Conservation (phyloP, 2,797 vertebrate genomes). For the Sebastes alutus region DNA sequence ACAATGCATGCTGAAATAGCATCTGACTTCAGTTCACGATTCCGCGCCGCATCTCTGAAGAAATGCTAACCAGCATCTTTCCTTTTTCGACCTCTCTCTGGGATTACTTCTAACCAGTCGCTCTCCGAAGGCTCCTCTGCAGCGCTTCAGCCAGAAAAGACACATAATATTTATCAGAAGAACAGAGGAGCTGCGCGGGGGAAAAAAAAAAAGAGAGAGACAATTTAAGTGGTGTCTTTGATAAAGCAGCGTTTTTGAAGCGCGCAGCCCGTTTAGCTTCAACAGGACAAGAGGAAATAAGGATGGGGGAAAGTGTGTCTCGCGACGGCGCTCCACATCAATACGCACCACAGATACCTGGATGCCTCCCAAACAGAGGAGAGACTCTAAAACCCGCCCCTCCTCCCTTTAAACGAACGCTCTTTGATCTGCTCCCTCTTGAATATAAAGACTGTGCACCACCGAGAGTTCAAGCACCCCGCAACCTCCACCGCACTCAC, state of each 20-base stretch:
- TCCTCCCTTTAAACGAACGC: conserved; percentile 76
- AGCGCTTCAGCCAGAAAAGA: conserved; percentile 69
- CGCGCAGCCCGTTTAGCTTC: conserved; percentile 79
- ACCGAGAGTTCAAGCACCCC: conserved; percentile 77
- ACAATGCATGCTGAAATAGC: conserved; percentile 68
- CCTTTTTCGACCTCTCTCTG: conserved; percentile 73
- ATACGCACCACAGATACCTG: conserved; percentile 79
- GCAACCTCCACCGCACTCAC: conserved; percentile 63
- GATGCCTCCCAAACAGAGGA: conserved; percentile 79
- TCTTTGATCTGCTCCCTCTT: conserved; percentile 83
- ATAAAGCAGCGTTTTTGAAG: conserved; percentile 82
- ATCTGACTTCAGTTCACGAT: conserved; percentile 71
- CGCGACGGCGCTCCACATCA: conserved; percentile 77
- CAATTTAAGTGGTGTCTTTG: conserved; percentile 83
- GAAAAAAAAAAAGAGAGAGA: conserved; percentile 54
- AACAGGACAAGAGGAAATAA: conserved; percentile 80
- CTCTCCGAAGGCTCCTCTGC: conserved; percentile 73
- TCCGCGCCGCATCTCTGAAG: conserved; percentile 62
- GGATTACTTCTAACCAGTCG: conserved; percentile 80
- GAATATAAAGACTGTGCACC: conserved; percentile 78
- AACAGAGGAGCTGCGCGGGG: conserved; percentile 63
- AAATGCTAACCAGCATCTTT: conserved; percentile 78
- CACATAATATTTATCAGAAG: conserved; percentile 79
- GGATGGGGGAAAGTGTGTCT: conserved; percentile 76
- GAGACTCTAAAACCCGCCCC: conserved; percentile 71